Conservation (phyloP, 2,797 vertebrate species). For the Halcyon leucocephala region DNA sequence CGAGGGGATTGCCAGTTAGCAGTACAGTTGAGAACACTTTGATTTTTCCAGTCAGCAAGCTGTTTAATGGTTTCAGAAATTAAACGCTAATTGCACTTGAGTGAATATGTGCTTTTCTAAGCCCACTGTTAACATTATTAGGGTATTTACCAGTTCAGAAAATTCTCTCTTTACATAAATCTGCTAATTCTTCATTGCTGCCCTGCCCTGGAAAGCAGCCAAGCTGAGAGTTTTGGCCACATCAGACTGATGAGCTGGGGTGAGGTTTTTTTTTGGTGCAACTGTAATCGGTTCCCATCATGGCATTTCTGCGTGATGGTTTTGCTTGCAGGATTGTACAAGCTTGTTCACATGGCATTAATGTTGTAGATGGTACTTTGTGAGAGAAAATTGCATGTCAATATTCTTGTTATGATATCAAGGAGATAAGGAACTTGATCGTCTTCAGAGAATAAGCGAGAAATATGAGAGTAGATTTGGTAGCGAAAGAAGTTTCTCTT, state of each 20-base stretch:
- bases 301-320: rapidly evolving
- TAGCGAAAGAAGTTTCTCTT: background rate
- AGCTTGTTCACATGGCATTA: background rate
- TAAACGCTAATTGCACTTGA: conserved; percentile 63
- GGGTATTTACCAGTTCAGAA: conserved; percentile 17
- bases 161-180: background rate
- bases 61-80: conserved; percentile 67
- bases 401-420: background rate
- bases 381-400: background rate
- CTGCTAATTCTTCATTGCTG: conserved; percentile 7
- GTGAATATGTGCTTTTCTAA: conserved; percentile 43
- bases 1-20: conserved; percentile 29
- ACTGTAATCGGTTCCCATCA: background rate
- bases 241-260: background rate
- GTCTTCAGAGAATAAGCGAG: background rate
- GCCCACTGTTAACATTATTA: background rate
- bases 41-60: conserved; percentile 54
- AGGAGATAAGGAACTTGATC: background rate
- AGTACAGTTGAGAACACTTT: background rate
- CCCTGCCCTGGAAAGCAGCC: background rate
- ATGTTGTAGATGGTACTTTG: background rate
- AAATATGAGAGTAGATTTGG: background rate
- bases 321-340: background rate
- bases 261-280: background rate
- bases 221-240: background rate